Percentiles rank a stretch among this genome's conserved stretches.
These are phyloP conservation scores for Neotoxoptera formosana DNA, from an alignment of 1,140 invertebrate genomes.

Conservation along the genomic window DNA sequence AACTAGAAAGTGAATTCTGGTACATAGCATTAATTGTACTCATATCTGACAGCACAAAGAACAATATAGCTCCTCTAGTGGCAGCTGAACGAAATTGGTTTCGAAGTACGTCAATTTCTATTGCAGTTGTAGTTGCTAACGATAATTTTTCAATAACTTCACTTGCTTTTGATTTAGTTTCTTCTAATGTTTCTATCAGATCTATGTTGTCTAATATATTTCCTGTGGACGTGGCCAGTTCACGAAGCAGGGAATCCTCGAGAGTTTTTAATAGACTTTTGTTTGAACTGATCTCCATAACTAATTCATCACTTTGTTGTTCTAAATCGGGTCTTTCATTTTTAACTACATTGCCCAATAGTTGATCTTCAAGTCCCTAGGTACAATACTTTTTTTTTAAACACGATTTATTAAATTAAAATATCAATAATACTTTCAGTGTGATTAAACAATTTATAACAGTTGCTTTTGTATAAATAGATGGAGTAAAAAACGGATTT, in stretches of 20 bases:
- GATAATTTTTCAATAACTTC: conserved; percentile 77
- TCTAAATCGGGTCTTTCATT: conserved; percentile 82
- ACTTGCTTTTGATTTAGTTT: conserved; percentile 39
- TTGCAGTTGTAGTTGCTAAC: conserved; percentile 75
- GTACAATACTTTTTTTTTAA: conserved; percentile 46
- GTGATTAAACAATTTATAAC: conserved; percentile 94
- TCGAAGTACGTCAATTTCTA: conserved; percentile 80
- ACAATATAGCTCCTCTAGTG: conserved; percentile 83
- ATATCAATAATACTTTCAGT: conserved; percentile 65
- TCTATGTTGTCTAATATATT: conserved; percentile 92
- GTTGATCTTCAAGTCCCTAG: conserved; percentile 86
- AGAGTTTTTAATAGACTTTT: conserved; percentile 81
- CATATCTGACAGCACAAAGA: conserved; percentile 89
- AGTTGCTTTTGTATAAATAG: conserved; percentile 82
- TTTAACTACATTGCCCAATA: conserved; percentile 85
- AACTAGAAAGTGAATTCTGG: conserved; percentile 84
- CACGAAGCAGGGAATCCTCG: conserved; percentile 82
- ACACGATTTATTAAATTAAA: not conserved
- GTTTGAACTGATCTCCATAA: conserved; percentile 85
- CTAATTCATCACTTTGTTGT: conserved; percentile 82
- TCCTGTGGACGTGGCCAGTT: conserved; percentile 82
- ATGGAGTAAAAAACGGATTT: conserved; percentile 84
- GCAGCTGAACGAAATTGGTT: conserved; percentile 85
- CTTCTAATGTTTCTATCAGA: conserved; percentile 75
- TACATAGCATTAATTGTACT: conserved; percentile 87